Evolutionary conservation across 2,113 vertebrate species (phyloP).

Genomic region (Spermophilus dauricus): DNA sequence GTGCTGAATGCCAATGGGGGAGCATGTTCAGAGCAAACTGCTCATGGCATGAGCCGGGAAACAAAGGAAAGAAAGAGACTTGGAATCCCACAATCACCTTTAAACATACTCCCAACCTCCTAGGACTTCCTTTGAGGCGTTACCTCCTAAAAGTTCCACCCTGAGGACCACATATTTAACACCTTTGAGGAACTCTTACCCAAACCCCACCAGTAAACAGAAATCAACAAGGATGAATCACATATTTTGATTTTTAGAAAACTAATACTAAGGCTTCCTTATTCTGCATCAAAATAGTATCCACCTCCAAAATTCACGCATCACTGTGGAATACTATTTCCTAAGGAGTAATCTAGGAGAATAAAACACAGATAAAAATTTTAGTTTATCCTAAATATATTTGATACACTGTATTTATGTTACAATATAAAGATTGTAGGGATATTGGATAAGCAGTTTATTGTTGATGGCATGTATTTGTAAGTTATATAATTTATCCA

Average conservation of each 20-base stretch:
- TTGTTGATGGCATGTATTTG: background rate
- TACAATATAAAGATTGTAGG: background rate
- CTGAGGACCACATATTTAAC: background rate
- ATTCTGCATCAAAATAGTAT: background rate
- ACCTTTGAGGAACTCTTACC: background rate
- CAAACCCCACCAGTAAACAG: background rate
- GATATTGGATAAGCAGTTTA: background rate
- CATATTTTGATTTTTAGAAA: background rate
- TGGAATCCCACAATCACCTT: background rate
- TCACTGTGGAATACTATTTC: background rate
- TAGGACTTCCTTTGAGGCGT: fast-evolving
- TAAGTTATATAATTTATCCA: background rate
- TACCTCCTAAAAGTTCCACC: fast-evolving
- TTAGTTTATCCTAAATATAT: background rate
- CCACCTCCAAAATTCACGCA: background rate
- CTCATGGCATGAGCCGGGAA: background rate
- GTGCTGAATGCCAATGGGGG: too few relatives aligned
- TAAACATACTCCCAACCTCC: background rate
- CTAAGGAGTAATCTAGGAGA: background rate
- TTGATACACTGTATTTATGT: background rate
- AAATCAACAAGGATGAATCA: background rate
- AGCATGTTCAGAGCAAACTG: background rate
- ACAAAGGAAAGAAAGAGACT: background rate
- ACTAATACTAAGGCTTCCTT: background rate
- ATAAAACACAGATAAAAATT: background rate